Base-by-base conservation (phyloP, 2,113 vertebrate species). In the Grus americana region DNA sequence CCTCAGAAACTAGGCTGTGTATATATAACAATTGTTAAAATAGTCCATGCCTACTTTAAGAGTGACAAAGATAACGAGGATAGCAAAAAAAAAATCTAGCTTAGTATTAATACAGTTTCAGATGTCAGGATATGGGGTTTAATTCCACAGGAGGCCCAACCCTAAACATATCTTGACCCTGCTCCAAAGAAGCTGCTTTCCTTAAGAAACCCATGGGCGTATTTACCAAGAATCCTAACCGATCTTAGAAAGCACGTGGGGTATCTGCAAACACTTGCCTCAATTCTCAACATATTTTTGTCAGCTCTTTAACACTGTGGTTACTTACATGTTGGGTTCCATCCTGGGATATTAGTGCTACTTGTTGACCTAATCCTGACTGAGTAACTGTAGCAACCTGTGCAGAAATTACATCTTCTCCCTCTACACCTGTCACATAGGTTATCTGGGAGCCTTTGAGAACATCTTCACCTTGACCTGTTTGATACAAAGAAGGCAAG, bases 271-370 rank as follows among this genome's bases (percentile, higher is more conserved):
- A 72, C 11, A 24, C 3, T 11, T 70, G 40, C 59, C 26, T 54
- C 40, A 36, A 2, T 47, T 83, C 49, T 82, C 59, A 80, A 44
- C 12, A 3, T 22, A 6, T 8, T 57, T 95, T 61, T 83, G 55
- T 58, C 54, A 95, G 38, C 7, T 34, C 44, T 92, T 94, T 32
- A 55, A 73, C 26, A 20, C 32, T 22, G 52, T 18, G 12, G 26
- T 79, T 96, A 98, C 98, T 98, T 96, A 99, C 99, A 86, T 99
- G 99, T 57, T 99, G 99, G 21, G 99, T 99, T 62, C 99, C 99
- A 18, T 99, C 99, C 94, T 99, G 99, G n/a, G 99, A 98, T 97
- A 99, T 99, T 90, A 99, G 98, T 78, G 99, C 99, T 90, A 99
- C 98, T 59, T 99, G 99, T n/a, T 99, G 99, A 94, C 99, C 97